phyloP scores from a whole-genome alignment of 92 coral and sea anemone species.

The Montipora capitata region DNA sequence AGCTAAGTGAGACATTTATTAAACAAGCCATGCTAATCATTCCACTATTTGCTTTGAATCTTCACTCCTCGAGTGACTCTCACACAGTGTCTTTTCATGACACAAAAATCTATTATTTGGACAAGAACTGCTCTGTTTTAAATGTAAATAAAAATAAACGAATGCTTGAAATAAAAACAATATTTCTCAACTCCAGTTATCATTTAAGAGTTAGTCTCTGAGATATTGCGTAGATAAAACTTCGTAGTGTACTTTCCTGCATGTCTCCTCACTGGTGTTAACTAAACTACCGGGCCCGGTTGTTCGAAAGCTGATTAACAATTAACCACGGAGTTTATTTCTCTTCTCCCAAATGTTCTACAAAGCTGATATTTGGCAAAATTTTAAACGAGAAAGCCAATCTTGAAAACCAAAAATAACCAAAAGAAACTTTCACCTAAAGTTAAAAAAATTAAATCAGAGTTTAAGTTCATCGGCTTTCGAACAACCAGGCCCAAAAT shows the following conservation, averaged over 20 bases:
- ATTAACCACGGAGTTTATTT: too few species aligned
- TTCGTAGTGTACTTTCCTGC: background rate
- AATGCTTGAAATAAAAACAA: background rate
- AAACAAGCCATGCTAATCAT: background rate
- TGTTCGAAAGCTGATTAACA: too few species aligned
- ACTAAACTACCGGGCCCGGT: too few species aligned
- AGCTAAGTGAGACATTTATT: background rate
- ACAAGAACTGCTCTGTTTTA: background rate
- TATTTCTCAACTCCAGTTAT: background rate
- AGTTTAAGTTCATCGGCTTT: too few species aligned
- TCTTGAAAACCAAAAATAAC: too few species aligned
- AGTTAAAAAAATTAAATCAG: too few species aligned
- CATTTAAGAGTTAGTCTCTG: background rate
- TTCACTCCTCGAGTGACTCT: background rate
- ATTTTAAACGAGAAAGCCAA: too few species aligned
- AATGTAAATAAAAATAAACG: background rate
- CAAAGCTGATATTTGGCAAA: too few species aligned
- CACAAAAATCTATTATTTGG: background rate
- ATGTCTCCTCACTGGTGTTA: too few species aligned
- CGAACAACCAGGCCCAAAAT: too few species aligned
- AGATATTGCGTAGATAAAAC: background rate
- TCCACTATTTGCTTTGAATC: background rate
- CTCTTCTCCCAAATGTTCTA: too few species aligned
- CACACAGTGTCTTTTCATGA: background rate
- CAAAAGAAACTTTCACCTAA: too few species aligned